Base-by-base conservation (phyloP, 2,888 invertebrate genomes). In the Phasia obesa region DNA sequence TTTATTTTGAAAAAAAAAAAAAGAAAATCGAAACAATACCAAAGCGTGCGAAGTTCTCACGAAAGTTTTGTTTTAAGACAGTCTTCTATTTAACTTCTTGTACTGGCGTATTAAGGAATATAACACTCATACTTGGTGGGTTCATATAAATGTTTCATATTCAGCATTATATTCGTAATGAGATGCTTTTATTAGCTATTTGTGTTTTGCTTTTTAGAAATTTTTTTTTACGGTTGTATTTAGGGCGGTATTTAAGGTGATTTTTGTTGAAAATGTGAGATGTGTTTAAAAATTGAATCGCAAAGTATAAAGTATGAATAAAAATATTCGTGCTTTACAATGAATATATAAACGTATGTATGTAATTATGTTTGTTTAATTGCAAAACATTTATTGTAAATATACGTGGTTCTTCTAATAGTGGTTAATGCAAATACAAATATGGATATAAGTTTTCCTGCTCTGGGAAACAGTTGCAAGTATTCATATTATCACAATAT, bases 41-140 rank as follows among this genome's bases (percentile, higher is more conserved):
- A 55, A 81, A 85, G 77, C 84, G 84, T 85, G 85, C 82, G 85
- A 85, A 85, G 55, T 84, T 85, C 85, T 85, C 85, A 85, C 85
- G 85, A 85, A 80, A 80, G 49, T 62, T 70, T 82, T 69, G 57
- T 82, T 51, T 74, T 67, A 49, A 69, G 27, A 65, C 44, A 59
- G 55, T 64, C 57, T 31, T 65, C 23, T 59, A 31, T 27, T 60
- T 27, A 17, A 47, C 5, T 44, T 51, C 13, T 44, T 69, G 11
- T 75, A 44, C n/a, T 62, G n/a, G 21, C 23, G 6, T 47, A 38
- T 42, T 42, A 53, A 51, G 11, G 0, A 42, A 42, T 19, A 51
- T 35, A 51, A 42, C 47, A 27, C 51, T 57, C 19, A 53, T 75
- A 35, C 35, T 47, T 55, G 15, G n/a, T n/a, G n/a, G n/a, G 31